Evolutionary conservation across 2,113 vertebrate species (phyloP).

Genomic region (Pogonocichla stellata): DNA sequence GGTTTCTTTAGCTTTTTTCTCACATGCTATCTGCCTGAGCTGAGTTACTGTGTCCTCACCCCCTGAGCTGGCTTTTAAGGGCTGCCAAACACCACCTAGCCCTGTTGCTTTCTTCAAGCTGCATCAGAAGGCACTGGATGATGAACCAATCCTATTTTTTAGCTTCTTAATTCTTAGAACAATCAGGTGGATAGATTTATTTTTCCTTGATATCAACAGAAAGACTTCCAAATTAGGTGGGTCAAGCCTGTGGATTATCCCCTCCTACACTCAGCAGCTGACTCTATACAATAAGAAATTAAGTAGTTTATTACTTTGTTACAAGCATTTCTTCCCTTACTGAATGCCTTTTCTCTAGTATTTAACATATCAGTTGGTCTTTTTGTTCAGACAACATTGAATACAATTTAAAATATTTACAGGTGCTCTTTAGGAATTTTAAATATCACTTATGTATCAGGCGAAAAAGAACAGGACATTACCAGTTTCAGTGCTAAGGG

Average conservation of each 20-base stretch:
- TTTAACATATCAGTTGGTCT: background rate
- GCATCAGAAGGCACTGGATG: background rate
- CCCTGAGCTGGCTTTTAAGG: background rate
- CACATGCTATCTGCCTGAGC: background rate
- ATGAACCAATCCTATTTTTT: background rate
- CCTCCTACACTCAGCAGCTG: background rate
- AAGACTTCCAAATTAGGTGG: background rate
- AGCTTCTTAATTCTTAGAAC: background rate
- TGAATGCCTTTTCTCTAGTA: background rate
- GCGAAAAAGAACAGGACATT: background rate
- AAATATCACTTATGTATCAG: background rate
- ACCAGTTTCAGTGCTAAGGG: background rate
- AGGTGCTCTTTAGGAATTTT: background rate
- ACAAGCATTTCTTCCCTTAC: background rate
- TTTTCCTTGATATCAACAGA: background rate
- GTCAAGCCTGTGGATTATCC: background rate
- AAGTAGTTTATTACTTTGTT: background rate
- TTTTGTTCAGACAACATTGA: background rate
- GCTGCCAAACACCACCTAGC: background rate
- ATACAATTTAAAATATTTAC: background rate
- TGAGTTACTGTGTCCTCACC: background rate
- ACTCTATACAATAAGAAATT: background rate
- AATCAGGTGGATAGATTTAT: background rate
- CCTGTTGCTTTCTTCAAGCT: background rate
- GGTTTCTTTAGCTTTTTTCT: background rate